Conservation (phyloP, 2,888 invertebrate species). For the Mongoloraphidia duomilia region DNA sequence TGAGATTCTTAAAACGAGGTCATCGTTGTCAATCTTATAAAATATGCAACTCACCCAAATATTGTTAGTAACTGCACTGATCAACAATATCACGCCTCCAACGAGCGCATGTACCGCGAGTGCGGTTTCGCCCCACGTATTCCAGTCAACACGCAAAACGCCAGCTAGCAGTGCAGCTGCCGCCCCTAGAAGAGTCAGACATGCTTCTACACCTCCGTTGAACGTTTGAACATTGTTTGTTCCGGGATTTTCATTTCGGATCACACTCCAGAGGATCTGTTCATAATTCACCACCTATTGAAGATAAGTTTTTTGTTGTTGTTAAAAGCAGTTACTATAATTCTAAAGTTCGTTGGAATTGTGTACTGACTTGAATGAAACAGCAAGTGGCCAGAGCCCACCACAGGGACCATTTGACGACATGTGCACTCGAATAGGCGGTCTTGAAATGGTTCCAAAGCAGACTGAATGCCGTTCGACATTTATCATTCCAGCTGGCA, state of each 20-base stretch:
- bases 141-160: conserved; percentile 29
- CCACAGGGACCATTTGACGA: conserved; percentile 64
- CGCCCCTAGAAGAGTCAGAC: conserved; percentile 53
- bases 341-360: too few species aligned
- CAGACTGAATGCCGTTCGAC: conserved; percentile 29
- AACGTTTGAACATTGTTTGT: conserved; percentile 31
- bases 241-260: conserved; percentile 33
- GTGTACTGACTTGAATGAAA: conserved; percentile 42
- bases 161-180: conserved; percentile 41
- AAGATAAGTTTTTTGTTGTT: too few species aligned
- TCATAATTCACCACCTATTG: background rate
- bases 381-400: conserved; percentile 62
- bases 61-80: background rate
- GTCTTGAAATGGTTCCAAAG: conserved; percentile 40
- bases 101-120: conserved; percentile 34
- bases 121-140: conserved; percentile 31
- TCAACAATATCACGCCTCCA: conserved; percentile 41
- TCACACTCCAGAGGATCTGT: background rate
- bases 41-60: background rate
- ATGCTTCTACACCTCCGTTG: conserved; percentile 75
- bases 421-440: conserved; percentile 42
- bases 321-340: too few species aligned
- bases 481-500: background rate
- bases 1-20: background rate
- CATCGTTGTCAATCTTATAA: background rate